Base-by-base conservation (phyloP, 2,888 invertebrate genomes). In the Trypoxylon attenuatum region DNA sequence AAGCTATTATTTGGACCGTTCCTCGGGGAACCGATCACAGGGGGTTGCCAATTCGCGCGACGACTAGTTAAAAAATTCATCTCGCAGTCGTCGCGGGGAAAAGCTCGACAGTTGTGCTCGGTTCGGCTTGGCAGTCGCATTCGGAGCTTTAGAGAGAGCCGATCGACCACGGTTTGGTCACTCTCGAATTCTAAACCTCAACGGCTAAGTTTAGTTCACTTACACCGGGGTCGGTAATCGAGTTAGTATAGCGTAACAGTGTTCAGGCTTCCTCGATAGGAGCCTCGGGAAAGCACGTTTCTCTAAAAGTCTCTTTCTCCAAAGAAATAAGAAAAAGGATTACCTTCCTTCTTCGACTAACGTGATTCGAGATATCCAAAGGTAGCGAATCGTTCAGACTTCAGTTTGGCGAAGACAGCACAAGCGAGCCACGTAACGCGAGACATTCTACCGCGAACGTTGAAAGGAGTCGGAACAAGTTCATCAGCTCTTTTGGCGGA, bases 371-470 rank as follows among this genome's bases (percentile, higher is more conserved):
- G 19, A 43, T 69, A 51, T 63, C 61, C 71, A 67, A 85, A 86
- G 87, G 78, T 91, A 66, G 88, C 88, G 23, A 91, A 91, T 77
- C 89, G 91, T 67, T 90, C 91, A 53, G 90, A 90, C 62, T 91
- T 92, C 80, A 90, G 91, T 50, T 88, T 92, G 18, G 87, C 90
- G 21, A 90, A 92, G 76, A 90, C 91, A 8, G 90, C 91, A 39
- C 89, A 91, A 22, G 91, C 92, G 10, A 89, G 90, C 5, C 90
- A 90, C 79, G 88, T 92, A 29, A 89, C 89, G 0, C 90, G 93
- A 81, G 92, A 92, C 86, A 90, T 93, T 53, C 90, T 89, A 57
- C 77, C 82, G 6, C 65, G 62, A 0, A 66, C 53, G 5, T 42
- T 62, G 5, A 50, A 61, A 18, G 29, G 54, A 5, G 27, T 53